These are phyloP conservation scores for Salticus scenicus DNA, from an alignment of 2,888 invertebrate genomes.

Conservation along the genomic window DNA sequence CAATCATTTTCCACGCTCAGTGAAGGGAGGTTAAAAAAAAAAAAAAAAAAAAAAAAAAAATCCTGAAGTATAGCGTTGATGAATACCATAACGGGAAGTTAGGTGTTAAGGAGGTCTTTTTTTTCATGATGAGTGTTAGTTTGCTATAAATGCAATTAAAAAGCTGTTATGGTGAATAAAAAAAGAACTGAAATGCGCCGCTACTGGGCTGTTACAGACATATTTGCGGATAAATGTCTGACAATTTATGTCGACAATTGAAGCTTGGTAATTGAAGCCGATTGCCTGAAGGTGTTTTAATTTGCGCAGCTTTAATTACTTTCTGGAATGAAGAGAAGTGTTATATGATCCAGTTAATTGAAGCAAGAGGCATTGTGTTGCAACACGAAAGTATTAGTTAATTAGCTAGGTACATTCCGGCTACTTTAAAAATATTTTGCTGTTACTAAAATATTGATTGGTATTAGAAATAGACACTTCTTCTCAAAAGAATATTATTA, in stretches of 20 bases:
- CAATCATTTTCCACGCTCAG: not conserved
- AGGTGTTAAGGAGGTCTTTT: constrained; percentile 20
- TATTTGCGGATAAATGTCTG: constrained; percentile 9
- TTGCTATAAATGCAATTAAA: constrained; percentile 50
- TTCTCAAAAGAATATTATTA: no score
- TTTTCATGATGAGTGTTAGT: constrained; percentile 14
- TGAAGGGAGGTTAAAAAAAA: not conserved
- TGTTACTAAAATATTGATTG: no score
- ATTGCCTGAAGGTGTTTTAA: constrained; percentile 23
- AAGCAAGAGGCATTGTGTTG: no score
- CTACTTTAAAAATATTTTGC: no score
- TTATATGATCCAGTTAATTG: constrained; percentile 12
- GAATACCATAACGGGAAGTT: constrained; percentile 14
- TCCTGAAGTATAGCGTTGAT: not conserved
- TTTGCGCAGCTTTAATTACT: constrained; percentile 26
- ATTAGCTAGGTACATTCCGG: no score
- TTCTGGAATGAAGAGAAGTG: constrained; percentile 1
- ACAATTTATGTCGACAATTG: not conserved
- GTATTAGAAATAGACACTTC: no score
- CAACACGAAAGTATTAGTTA: no score
- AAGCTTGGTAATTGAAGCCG: not conserved
- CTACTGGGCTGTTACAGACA: not conserved
- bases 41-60: no score
- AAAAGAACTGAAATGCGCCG: constrained; percentile 13
- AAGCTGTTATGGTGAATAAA: constrained; percentile 41